Percentiles rank a stretch among this genome's conserved stretches.
These are phyloP conservation scores for Crotophaga sulcirostris DNA, from an alignment of 2,113 vertebrate genomes.

Conservation along the genomic window DNA sequence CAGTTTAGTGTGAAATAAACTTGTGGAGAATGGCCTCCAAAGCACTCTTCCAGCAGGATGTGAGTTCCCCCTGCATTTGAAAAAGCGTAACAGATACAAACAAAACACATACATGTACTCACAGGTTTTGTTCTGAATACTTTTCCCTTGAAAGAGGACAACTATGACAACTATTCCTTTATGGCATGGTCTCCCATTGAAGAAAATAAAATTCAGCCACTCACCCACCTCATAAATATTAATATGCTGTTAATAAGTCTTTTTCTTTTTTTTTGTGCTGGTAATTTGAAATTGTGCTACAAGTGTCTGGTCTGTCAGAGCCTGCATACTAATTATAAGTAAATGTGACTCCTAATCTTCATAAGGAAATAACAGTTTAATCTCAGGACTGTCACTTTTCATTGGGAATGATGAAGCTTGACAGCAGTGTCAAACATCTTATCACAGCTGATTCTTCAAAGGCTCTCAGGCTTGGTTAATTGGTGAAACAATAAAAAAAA, in stretches of 20 bases:
- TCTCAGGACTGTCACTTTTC: slow-evolving; percentile 66
- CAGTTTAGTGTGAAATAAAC: neutral
- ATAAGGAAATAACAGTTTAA: slow-evolving; percentile 72
- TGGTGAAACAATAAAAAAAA: slow-evolving; percentile 63
- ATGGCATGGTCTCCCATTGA: neutral
- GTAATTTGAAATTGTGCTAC: slow-evolving; percentile 64
- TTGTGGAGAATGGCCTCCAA: neutral
- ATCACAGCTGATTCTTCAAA: slow-evolving; percentile 52
- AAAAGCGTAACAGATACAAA: neutral
- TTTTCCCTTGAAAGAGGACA: neutral
- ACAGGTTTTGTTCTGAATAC: neutral
- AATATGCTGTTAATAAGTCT: slow-evolving; percentile 66
- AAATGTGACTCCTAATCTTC: slow-evolving; percentile 60
- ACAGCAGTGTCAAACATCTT: slow-evolving; percentile 62
- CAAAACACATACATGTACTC: neutral
- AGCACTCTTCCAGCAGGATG: neutral
- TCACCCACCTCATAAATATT: slow-evolving; percentile 70
- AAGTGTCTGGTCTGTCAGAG: slow-evolving; percentile 64
- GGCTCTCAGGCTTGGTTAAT: slow-evolving; percentile 33
- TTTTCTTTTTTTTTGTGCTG: neutral
- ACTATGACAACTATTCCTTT: neutral
- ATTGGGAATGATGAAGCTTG: slow-evolving; percentile 45
- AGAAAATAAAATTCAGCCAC: slow-evolving; percentile 25
- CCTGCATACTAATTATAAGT: slow-evolving; percentile 69
- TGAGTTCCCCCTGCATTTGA: neutral